Percentiles rank a stretch among this genome's conserved stretches.
These are phyloP conservation scores for Pteruthius melanotis DNA, from an alignment of 2,113 vertebrate species.

Conservation along the genomic window DNA sequence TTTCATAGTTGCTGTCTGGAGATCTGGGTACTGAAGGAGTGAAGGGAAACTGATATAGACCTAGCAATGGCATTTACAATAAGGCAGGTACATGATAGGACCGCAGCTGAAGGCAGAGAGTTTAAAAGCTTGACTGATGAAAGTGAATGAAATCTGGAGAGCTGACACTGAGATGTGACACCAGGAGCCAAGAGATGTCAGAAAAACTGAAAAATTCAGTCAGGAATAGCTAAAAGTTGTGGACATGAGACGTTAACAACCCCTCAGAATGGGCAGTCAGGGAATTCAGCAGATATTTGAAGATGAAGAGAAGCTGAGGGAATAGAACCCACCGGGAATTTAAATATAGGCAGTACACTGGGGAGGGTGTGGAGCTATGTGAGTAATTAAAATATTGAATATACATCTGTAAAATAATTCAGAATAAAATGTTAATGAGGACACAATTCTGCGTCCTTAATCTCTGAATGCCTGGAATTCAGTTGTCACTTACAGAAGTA, in stretches of 20 bases:
- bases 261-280: not conserved
- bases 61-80: not conserved
- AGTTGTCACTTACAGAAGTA: not conserved
- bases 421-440: not conserved
- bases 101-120: not conserved
- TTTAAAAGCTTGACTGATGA: constrained; percentile 37
- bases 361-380: not conserved
- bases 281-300: constrained; percentile 33
- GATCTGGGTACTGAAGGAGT: not conserved
- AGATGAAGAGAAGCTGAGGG: constrained; percentile 10
- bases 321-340: not conserved
- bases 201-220: constrained; percentile 18
- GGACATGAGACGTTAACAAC: not conserved
- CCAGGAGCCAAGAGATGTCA: not conserved
- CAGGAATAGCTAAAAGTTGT: constrained; percentile 27
- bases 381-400: constrained; percentile 15
- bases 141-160: constrained; percentile 35
- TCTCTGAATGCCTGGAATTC: not conserved
- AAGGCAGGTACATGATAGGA: not conserved
- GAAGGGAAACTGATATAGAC: not conserved
- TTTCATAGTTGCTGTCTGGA: not conserved
- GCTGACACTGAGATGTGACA: not conserved
- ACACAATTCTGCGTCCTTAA: not conserved
- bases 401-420: not conserved
- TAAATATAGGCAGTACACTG: not conserved